Conservation (phyloP, 1,140 invertebrate genomes). For the Pseudomyrmex cubaensis region DNA sequence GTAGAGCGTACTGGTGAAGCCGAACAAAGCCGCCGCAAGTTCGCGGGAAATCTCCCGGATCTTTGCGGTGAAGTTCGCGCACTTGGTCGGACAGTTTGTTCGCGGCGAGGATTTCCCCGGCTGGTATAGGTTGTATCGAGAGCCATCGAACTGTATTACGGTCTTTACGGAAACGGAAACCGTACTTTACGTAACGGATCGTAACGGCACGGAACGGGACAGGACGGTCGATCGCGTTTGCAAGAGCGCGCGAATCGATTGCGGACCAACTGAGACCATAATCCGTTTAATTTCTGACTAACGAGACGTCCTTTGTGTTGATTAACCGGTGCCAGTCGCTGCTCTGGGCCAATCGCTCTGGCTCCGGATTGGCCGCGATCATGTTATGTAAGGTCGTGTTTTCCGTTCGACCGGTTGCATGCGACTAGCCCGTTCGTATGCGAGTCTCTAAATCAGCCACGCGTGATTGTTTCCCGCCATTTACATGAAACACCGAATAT, state of each 20-base stretch:
- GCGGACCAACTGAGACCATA: conserved; percentile 64
- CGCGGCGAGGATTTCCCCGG: conserved; percentile 39
- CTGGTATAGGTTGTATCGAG: conserved; percentile 9
- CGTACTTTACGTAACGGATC: conserved; percentile 22
- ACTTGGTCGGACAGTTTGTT: conserved; percentile 34
- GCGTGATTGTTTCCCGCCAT: neutral
- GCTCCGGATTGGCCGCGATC: conserved; percentile 13
- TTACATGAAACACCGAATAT: conserved; percentile 31
- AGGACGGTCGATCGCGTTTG: conserved; percentile 57
- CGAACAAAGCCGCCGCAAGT: conserved; percentile 32
- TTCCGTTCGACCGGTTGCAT: conserved; percentile 52
- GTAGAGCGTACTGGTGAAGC: neutral
- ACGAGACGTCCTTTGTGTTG: conserved; percentile 80
- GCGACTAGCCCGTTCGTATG: conserved; percentile 37
- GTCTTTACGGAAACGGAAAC: too few species aligned
- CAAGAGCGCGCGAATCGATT: neutral
- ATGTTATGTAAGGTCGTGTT: conserved; percentile 19
- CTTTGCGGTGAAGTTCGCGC: conserved; percentile 46
- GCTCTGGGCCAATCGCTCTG: conserved; percentile 33
- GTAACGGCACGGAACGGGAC: conserved; percentile 17
- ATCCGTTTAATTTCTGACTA: conserved; percentile 79
- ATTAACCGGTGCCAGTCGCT: conserved; percentile 73
- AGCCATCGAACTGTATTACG: conserved; percentile 11
- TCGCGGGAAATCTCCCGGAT: conserved; percentile 17
- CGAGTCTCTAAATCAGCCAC: conserved; percentile 22